phyloP scores from a whole-genome alignment of 2,888 invertebrate species.

The Lithophane leautieri region DNA sequence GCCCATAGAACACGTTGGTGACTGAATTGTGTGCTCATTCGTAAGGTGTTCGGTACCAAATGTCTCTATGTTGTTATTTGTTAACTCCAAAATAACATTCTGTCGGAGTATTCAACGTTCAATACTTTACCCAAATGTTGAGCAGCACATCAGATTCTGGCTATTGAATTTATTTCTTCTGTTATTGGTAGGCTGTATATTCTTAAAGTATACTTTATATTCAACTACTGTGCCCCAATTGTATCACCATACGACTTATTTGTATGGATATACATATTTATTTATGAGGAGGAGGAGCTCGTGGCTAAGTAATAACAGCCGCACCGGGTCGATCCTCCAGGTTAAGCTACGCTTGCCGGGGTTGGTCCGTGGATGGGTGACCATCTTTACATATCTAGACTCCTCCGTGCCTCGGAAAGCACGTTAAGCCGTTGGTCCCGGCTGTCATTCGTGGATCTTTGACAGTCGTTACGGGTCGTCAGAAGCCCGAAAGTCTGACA shows the following conservation, averaged over 20 bases:
- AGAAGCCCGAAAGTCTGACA: no score
- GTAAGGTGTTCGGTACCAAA: conserved; percentile 61
- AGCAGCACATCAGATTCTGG: conserved; percentile 13
- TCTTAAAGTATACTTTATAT: no score
- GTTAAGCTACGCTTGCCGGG: no score
- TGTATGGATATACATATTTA: neutral
- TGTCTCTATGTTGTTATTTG: conserved; percentile 50
- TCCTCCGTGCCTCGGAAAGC: no score
- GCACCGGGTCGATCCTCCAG: no score
- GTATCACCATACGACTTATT: neutral
- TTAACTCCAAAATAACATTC: conserved; percentile 52
- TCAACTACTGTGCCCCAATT: neutral
- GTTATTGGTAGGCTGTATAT: conserved; percentile 4
- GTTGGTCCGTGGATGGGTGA: no score
- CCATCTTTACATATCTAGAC: no score
- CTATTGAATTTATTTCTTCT: conserved; percentile 19
- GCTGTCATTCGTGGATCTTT: no score
- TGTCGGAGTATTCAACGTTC: conserved; percentile 31
- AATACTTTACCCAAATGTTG: conserved; percentile 29
- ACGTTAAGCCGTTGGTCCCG: no score
- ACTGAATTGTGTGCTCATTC: conserved; percentile 70
- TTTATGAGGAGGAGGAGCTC: no score
- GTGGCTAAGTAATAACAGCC: no score
- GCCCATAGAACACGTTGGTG: conserved; percentile 56
- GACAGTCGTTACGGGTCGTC: no score